Base-by-base conservation (phyloP, 2,888 invertebrate species). In the Dicycla oo region DNA sequence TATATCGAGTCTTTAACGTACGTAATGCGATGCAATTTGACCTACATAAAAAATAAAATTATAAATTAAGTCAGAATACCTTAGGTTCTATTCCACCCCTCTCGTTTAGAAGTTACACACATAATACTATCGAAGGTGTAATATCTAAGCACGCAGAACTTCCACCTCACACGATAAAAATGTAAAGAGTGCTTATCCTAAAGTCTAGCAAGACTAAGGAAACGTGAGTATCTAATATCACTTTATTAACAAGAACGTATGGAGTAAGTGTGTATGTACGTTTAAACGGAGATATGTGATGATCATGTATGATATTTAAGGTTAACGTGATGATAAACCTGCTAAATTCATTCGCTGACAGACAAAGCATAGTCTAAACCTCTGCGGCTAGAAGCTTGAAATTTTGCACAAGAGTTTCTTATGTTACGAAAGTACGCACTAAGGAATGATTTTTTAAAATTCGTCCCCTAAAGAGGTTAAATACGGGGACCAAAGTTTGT, bases 151-250 rank as follows among this genome's bases (percentile, higher is more conserved):
- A 23, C 0, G 15, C 0, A 3, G 10, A 30, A 53, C n/a, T 23
- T 18, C 2, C n/a, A 8, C 34, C 45, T 20, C 30, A 38, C 23
- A 40, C 45, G 26, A 49, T 30, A 15, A 60, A 68, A 45, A 58
- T 38, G 3, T 58, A n/a, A 34, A 34, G n/a, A 51, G 3, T 34
- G 49, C 26, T 30, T 57, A 56, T 56, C 61, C 38, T 61, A 45
- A 73, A 67, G 38, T 68, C 57, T 30, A 45, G 62, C 40, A 75
- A 20, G 18, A 43, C n/a, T 54, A 45, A 45, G 43, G n/a, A 60
- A 64, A 38, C 26, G 13, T 38, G 8, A 38, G 15, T 26, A 18
- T n/a, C 23, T 10, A n/a, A 20, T 11, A 53, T 45, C 20, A 43
- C 15, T 51, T 69, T 70, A 26, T 53, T 53, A 53, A 26, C 10